phyloP scores from a whole-genome alignment of 2,888 invertebrate species.

The Pyralis farinalis region DNA sequence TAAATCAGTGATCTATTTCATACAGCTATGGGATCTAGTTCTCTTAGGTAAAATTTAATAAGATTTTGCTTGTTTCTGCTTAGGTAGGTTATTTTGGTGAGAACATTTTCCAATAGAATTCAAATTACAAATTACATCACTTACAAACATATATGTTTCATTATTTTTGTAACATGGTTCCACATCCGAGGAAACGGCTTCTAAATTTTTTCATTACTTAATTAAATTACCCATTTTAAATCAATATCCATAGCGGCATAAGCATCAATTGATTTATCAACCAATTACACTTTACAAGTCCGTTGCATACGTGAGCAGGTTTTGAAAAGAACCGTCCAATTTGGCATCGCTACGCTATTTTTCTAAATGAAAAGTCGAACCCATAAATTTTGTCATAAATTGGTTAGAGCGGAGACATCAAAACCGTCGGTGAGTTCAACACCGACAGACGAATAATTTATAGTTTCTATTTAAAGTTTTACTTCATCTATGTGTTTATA shows the following conservation, averaged over 20 bases:
- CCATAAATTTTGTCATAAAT: constrained; percentile 22
- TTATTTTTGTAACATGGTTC: too few relatives aligned
- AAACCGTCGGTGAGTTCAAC: constrained; percentile 11
- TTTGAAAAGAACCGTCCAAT: constrained; percentile 12
- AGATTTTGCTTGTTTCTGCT: too few relatives aligned
- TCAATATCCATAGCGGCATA: constrained; percentile 10
- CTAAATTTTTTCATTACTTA: constrained; percentile 3
- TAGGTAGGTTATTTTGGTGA: too few relatives aligned
- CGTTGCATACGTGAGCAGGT: constrained; percentile 14
- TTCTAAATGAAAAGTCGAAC: constrained; percentile 16
- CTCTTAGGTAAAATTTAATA: neutral
- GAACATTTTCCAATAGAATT: too few relatives aligned
- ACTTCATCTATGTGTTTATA: constrained; percentile 9
- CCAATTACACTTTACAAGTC: constrained; percentile 15
- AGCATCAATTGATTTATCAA: constrained; percentile 16
- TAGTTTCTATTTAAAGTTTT: constrained; percentile 12
- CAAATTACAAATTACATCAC: too few relatives aligned
- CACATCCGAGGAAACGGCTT: neutral
- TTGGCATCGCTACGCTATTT: constrained; percentile 13
- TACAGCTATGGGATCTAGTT: neutral
- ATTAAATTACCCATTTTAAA: constrained; percentile 12
- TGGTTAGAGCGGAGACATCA: constrained; percentile 16
- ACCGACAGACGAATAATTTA: constrained; percentile 17
- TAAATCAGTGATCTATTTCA: neutral
- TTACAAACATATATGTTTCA: too few relatives aligned